phyloP scores from a whole-genome alignment of 2,888 invertebrate species.

The Heliconius hortense region DNA sequence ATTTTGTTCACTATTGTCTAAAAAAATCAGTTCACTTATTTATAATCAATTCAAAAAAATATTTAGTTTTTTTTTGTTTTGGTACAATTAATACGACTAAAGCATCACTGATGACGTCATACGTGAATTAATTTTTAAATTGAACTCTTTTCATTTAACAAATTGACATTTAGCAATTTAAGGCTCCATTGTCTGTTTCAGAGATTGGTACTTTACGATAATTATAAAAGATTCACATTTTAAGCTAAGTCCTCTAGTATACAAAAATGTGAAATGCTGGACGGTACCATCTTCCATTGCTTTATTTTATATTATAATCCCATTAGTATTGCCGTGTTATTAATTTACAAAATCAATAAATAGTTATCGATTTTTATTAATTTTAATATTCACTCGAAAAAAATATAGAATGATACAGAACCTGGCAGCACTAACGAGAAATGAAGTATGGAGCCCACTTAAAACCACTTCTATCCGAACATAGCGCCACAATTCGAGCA shows the following conservation, averaged over 20 bases:
- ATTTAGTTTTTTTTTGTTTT: no score
- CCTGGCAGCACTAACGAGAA: slow-evolving; percentile 5
- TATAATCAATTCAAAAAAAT: neutral
- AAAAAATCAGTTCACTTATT: neutral
- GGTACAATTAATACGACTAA: no score
- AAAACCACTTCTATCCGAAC: slow-evolving; percentile 80
- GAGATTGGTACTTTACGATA: neutral
- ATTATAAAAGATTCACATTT: slow-evolving; percentile 5
- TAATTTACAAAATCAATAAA: slow-evolving; percentile 5
- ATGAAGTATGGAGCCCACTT: slow-evolving; percentile 34
- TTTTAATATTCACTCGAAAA: neutral
- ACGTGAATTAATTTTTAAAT: no score
- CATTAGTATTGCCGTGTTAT: neutral
- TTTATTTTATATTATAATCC: neutral
- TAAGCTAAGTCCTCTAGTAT: neutral
- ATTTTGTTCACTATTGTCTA: neutral
- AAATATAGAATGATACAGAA: neutral
- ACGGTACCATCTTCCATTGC: slow-evolving; percentile 24
- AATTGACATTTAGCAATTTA: neutral
- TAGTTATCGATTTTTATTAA: neutral
- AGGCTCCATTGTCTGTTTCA: slow-evolving; percentile 9
- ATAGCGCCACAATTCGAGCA: slow-evolving; percentile 94
- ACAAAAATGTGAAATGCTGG: slow-evolving; percentile 22
- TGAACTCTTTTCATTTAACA: neutral
- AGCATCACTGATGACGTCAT: no score